Evolutionary conservation across 2,797 vertebrate genomes (phyloP), one percentile per base, ranked within the genome.

Genomic region (Dromococcyx pavoninus): DNA sequence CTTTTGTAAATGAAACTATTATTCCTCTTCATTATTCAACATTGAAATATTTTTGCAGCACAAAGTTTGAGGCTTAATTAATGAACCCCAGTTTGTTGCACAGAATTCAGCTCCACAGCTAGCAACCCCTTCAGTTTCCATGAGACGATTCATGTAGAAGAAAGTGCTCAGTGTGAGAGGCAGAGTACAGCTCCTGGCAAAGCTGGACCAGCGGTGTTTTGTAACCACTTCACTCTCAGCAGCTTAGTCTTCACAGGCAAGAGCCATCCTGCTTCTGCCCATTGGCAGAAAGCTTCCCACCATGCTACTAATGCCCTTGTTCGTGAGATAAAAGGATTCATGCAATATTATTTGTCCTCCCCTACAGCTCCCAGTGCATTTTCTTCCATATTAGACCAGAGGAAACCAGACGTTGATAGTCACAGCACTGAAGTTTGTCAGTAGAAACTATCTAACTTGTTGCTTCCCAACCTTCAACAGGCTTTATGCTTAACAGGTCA

Each of bases 31-130:
- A 57, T 90, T 93, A 76, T 54, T 92, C 30, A 50, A 24, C 32
- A 71, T 5, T 56, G 69, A 86, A 76, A 64, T 32, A 48, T 17
- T 87, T 79, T 86, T 73, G 48, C 39, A 74, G 78, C 16, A 81
- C 24, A 30, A 84, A 86, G 50, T 75, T 39, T 84, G 44, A 86
- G 41, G 46, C 60, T 73, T 94, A 96, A 96, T 93, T 94, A 93
- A 53, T 43, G 56, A 86, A n/a, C 19, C 5, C 50, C 64, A 73
- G 32, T 75, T 70, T 23, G 8, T 19, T 69, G 54, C 5, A 3
- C 21, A 54, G 53, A 89, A 91, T 76, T 81, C 73, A 54, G 67
- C 33, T 69, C 43, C 58, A 46, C 17, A 64, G 44, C 21, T 48
- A 73, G 71, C 7, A 21, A 44, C 37, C 64, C 44, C 17, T 57